Evolutionary conservation across 2,888 invertebrate species (phyloP).

Genomic region (Netelia virgata): DNA sequence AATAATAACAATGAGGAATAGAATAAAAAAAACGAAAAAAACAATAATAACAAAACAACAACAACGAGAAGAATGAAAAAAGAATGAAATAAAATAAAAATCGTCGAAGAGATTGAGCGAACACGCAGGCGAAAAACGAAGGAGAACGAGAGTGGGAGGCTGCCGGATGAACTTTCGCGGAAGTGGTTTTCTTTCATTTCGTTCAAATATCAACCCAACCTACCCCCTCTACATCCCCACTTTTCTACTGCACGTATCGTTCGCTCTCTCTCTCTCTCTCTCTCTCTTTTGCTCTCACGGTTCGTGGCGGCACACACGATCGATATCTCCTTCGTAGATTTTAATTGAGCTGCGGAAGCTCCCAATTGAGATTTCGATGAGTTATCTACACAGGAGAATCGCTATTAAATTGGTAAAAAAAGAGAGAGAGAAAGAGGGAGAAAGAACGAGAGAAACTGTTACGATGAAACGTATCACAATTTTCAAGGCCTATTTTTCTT

Average conservation of each 20-base stretch:
- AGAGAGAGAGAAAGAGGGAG: constrained; percentile 33
- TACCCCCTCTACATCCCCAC: background rate
- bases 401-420: constrained; percentile 62
- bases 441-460: constrained; percentile 37
- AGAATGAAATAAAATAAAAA: constrained; percentile 23
- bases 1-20: constrained; percentile 43
- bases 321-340: constrained; percentile 70
- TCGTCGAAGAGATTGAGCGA: constrained; percentile 57
- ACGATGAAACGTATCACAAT: constrained; percentile 31
- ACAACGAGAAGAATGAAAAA: constrained; percentile 26
- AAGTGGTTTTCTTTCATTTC: constrained; percentile 70
- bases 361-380: constrained; percentile 68
- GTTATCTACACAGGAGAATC: constrained; percentile 65
- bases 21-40: no score
- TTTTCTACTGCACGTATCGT: constrained; percentile 24
- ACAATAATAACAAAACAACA: constrained; percentile 38
- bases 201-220: constrained; percentile 65
- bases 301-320: constrained; percentile 62
- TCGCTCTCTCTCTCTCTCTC: constrained; percentile 44
- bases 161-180: constrained; percentile 68
- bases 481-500: constrained; percentile 26
- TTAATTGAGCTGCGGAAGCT: constrained; percentile 70
- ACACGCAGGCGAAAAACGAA: constrained; percentile 65
- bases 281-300: constrained; percentile 38
- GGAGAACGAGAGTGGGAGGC: constrained; percentile 64